phyloP scores from a whole-genome alignment of 2,888 invertebrate genomes.

The Ophion costatus region DNA sequence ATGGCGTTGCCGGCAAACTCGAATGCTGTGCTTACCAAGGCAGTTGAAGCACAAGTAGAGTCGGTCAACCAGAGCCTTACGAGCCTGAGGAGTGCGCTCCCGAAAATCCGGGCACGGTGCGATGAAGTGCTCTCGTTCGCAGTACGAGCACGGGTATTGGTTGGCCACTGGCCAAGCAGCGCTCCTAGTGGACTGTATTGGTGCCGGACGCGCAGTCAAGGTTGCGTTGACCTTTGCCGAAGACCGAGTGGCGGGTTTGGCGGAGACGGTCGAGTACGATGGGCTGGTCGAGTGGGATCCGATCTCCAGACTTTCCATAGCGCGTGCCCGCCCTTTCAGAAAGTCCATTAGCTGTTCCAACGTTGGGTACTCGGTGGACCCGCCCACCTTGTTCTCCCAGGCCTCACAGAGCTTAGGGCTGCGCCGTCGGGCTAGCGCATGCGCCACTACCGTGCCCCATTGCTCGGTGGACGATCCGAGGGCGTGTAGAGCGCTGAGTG shows the following conservation, averaged over 20 bases:
- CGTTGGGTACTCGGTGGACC: neutral
- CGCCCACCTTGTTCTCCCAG: conserved; percentile 38
- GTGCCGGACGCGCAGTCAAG: neutral
- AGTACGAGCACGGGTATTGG: conserved; percentile 17
- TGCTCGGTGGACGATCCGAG: neutral
- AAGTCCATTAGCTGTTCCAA: neutral
- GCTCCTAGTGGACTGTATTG: neutral
- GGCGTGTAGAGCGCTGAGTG: conserved; percentile 22
- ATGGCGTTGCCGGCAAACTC: neutral
- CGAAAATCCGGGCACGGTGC: neutral
- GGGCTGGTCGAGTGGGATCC: neutral
- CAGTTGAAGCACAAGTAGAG: conserved; percentile 8
- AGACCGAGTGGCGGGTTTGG: neutral
- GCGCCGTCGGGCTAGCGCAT: neutral
- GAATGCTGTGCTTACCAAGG: neutral
- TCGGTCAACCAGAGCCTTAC: neutral
- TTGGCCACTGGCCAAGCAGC: neutral
- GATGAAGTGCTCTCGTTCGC: conserved; percentile 12
- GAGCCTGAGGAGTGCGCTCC: neutral
- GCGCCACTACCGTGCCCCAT: neutral
- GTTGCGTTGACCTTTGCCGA: neutral
- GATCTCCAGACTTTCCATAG: neutral
- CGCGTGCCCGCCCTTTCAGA: neutral
- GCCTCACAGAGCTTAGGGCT: conserved; percentile 1
- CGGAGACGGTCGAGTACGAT: neutral